phyloP scores from a whole-genome alignment of 2,888 invertebrate species.

The Amphipoea lucens region DNA sequence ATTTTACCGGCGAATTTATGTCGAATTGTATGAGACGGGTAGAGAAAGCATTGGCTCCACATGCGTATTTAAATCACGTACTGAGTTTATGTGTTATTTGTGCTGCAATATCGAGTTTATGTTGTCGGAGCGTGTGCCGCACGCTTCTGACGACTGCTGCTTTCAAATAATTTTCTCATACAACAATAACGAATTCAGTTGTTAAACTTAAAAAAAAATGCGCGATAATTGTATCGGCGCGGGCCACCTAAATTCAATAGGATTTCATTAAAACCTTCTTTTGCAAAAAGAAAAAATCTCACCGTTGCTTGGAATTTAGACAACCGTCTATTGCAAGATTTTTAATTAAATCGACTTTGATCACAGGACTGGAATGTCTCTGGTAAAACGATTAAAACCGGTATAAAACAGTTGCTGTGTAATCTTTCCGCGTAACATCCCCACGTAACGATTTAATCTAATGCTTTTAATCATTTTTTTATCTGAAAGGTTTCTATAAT shows the following conservation, averaged over 20 bases:
- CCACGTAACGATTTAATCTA: constrained; percentile 70
- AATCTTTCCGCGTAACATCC: constrained; percentile 75
- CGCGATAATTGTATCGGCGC: constrained; percentile 54
- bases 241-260: constrained; percentile 75
- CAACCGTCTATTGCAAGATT: constrained; percentile 86
- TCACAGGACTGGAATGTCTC: constrained; percentile 86
- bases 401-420: constrained; percentile 81
- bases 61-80: constrained; percentile 61
- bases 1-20: constrained; percentile 75
- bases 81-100: constrained; percentile 53
- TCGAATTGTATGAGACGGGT: constrained; percentile 72
- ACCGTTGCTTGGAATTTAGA: constrained; percentile 85
- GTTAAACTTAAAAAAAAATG: constrained; percentile 34
- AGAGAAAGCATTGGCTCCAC: constrained; percentile 56
- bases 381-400: constrained; percentile 85
- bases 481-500: constrained; percentile 50
- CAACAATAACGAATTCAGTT: constrained; percentile 1
- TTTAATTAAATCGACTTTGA: constrained; percentile 89
- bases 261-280: constrained; percentile 83
- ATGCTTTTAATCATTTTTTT: constrained; percentile 49
- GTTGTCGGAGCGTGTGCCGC: constrained; percentile 3
- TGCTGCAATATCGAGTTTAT: constrained; percentile 55
- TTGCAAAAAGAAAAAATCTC: constrained; percentile 78
- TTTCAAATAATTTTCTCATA: background rate
- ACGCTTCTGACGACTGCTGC: constrained; percentile 2